Evolutionary conservation across 2,113 vertebrate genomes (phyloP), one percentile per base, ranked within the genome.

Genomic region (Caranx melampygus): DNA sequence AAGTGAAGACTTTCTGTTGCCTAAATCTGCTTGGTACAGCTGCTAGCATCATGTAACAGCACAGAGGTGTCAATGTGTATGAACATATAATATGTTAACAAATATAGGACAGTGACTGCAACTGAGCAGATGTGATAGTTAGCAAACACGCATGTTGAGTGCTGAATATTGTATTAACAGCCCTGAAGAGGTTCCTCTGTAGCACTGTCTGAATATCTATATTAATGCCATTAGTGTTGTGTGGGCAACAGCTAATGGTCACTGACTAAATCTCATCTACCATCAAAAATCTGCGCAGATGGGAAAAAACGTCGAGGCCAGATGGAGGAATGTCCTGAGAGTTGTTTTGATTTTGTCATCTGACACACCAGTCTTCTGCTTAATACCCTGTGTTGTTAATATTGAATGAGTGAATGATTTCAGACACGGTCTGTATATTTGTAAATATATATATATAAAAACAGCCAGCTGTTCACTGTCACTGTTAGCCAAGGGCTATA

Each of bases 401-500:
- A 42, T 21, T n/a, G 58, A 65, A 35, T 21, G 57, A 74, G 45
- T 12, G 0, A 44, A 45, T 60, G 42, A 35, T 47, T 74, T 73
- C 18, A 7, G 42, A 72, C 58, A 34, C 9, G 7, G 6, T 5
- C 10, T 10, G 6, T 20, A 60, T 44, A 45, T 73, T 73, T 61
- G 47, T 35, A 47, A 73, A 74, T 66, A 35, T 64, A 5, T 60
- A 63, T 20, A n/a, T 64, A 5, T 60, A 64, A 81, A 63, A 16
- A n/a, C 52, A 63, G 54, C 45, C 78, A 76, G 74, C 71, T 82
- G 80, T 80, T 84, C 37, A 10, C 65, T 47, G 61, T 69, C 65
- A 78, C 64, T 0, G 21, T 63, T 4, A 34, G 20, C 58, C 61
- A 35, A 63, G 16, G 70, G 60, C 35, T 7, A 14, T 62, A 72